Conservation (phyloP, 1,140 invertebrate genomes). For the Drosophila ohnishii region DNA sequence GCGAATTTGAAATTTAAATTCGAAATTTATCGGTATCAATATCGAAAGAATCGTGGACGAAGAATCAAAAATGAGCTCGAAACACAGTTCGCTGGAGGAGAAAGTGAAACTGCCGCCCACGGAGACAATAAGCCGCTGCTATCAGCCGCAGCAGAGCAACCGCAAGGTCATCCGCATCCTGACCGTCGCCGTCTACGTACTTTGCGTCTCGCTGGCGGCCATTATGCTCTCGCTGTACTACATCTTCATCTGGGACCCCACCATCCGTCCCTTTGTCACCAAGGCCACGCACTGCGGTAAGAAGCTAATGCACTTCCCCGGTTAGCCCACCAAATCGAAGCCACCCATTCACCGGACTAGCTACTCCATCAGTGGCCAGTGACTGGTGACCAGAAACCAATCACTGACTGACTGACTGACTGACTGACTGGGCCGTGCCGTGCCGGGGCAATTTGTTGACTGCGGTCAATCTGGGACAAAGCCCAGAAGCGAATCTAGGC, state of each 20-base stretch:
- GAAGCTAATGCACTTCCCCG: conserved; percentile 6
- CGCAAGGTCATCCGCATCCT: conserved; percentile 95
- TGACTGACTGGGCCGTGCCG: neutral
- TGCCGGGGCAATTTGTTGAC: conserved; percentile 36
- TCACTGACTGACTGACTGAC: conserved; percentile 5
- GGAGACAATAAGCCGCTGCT: conserved; percentile 91
- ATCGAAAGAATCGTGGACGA: conserved; percentile 2
- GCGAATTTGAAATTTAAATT: neutral
- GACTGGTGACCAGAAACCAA: conserved; percentile 22
- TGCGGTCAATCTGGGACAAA: conserved; percentile 61
- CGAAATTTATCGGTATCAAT: neutral
- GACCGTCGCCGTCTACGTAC: conserved; percentile 97
- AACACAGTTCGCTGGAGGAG: conserved; percentile 84
- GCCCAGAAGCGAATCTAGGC: conserved; percentile 47
- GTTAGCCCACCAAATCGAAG: neutral
- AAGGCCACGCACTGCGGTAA: conserved; percentile 82
- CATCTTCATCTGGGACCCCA: conserved; percentile 96
- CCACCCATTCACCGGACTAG: neutral
- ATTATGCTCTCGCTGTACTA: conserved; percentile 98
- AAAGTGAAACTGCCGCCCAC: conserved; percentile 89
- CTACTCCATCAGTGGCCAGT: conserved; percentile 11
- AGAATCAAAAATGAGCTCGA: conserved; percentile 72
- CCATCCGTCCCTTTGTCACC: conserved; percentile 79
- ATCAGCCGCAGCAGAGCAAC: conserved; percentile 86
- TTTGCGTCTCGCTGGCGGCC: conserved; percentile 96